Base-by-base conservation (phyloP, 1,140 invertebrate genomes). In the Drosophila teissieri region DNA sequence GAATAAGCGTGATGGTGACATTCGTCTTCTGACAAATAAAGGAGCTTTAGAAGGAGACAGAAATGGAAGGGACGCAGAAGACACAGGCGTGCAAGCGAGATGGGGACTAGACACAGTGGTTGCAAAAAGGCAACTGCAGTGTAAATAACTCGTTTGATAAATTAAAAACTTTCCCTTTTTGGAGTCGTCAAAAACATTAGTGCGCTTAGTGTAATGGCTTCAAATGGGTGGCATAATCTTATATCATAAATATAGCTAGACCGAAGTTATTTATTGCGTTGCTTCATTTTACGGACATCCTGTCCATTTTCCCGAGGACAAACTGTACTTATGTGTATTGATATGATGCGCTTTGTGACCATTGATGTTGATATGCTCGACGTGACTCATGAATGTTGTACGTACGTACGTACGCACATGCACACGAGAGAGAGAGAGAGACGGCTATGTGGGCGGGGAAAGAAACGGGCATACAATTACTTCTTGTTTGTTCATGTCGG, bases 341-440 rank as follows among this genome's bases (percentile, higher is more conserved):
- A 76, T 68, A 77, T 77, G 62, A 54, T 76, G 73, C 73, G 64
- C 74, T 75, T 67, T 57, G 73, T 75, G 55, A 64, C 63, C 60
- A 70, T 85, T 82, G 78, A 63, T 85, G 74, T 67, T 85, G 73
- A 81, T 86, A 81, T 82, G 82, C 61, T 64, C 64, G 63, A 85
- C 69, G 74, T 78, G 83, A 82, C 82, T 77, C 27, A 31, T 31
- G 27, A 55, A 63, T 46, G 55, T 53, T 58, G 58, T 27, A 63
- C 54, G 37, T 55, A 67, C 48, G 64, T 27, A 63, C 48, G 24
- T 51, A 67, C 53, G 68, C 46, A 76, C 63, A 68, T 62, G 62
- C 57, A 69, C 27, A 57, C 55, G 69, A 48, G n/a, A n/a, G n/a
- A 31, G 36, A 67, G 17, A 44, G 17, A 44, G 45, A 44, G 36